Evolutionary conservation across 2,113 vertebrate species (phyloP).

Genomic region (Ceratotherium simum): DNA sequence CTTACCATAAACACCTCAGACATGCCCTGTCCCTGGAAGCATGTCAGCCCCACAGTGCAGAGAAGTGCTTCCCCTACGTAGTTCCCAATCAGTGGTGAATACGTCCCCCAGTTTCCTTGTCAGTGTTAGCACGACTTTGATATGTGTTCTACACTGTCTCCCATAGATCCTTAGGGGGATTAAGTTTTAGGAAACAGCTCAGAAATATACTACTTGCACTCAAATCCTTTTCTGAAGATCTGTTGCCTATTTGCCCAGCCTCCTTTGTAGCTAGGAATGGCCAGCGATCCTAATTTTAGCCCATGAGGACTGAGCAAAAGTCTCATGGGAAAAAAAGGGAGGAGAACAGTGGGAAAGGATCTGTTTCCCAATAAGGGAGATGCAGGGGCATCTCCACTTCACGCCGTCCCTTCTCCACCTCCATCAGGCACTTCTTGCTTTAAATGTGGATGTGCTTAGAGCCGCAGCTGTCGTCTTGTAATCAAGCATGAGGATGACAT

Average conservation of each 20-base stretch:
- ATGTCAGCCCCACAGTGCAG: background rate
- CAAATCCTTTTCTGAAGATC: background rate
- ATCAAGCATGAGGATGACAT: background rate
- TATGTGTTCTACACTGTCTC: background rate
- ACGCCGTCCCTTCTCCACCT: rapidly evolving
- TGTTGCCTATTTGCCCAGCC: background rate
- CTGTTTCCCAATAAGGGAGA: background rate
- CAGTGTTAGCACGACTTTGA: too few relatives aligned
- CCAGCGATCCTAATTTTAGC: background rate
- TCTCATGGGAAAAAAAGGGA: background rate
- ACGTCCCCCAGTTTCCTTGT: background rate
- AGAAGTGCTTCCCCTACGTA: background rate
- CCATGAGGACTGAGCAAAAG: background rate
- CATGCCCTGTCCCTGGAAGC: background rate
- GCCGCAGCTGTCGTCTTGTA: background rate
- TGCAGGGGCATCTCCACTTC: too few relatives aligned
- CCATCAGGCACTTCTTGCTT: background rate
- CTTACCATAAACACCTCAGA: background rate
- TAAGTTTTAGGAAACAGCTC: background rate
- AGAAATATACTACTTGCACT: background rate
- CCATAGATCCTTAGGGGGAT: background rate
- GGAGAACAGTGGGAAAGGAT: background rate
- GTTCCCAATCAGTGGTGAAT: background rate
- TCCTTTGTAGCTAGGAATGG: background rate
- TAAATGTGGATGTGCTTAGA: background rate